Percentiles rank a stretch among this genome's conserved stretches.
phyloP scores from a whole-genome alignment of 1,140 invertebrate species.

The Micrasema minimum region DNA sequence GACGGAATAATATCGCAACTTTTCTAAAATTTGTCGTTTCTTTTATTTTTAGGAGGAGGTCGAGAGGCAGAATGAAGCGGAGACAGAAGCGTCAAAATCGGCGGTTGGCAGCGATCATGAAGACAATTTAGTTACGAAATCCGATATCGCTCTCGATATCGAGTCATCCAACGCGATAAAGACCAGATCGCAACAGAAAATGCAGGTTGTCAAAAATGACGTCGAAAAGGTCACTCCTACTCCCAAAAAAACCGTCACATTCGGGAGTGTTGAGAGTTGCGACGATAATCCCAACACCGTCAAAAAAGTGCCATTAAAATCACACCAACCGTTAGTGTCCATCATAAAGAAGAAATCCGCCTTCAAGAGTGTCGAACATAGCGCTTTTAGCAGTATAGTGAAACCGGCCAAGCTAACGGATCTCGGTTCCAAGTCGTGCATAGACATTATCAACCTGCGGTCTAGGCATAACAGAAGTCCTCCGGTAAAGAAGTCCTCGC shows the following conservation, averaged over 20 bases:
- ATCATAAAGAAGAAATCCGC: conserved; percentile 67
- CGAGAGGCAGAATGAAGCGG: conserved; percentile 64
- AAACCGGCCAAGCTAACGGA: conserved; percentile 66
- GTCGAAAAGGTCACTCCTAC: conserved; percentile 58
- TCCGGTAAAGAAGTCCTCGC: conserved; percentile 52
- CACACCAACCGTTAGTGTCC: conserved; percentile 64
- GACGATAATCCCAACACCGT: conserved; percentile 63
- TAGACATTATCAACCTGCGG: conserved; percentile 44
- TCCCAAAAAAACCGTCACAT: conserved; percentile 67
- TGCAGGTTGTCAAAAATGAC: conserved; percentile 58
- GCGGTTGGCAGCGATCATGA: conserved; percentile 25
- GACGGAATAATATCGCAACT: background rate
- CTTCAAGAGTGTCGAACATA: conserved; percentile 63
- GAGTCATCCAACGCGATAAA: conserved; percentile 56
- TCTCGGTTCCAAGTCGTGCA: conserved; percentile 61
- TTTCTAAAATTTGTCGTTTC: conserved; percentile 25
- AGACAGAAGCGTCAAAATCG: conserved; percentile 60
- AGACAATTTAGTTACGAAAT: conserved; percentile 3
- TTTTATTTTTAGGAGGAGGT: conserved; percentile 62
- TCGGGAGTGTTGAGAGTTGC: conserved; percentile 66
- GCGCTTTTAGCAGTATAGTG: conserved; percentile 64
- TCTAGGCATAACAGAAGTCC: conserved; percentile 47
- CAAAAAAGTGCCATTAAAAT: conserved; percentile 63
- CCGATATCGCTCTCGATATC: conserved; percentile 1
- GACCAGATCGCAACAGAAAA: conserved; percentile 66